These are phyloP conservation scores for Drosophila hamatofila DNA, from an alignment of 2,888 invertebrate species.

Conservation along the genomic window DNA sequence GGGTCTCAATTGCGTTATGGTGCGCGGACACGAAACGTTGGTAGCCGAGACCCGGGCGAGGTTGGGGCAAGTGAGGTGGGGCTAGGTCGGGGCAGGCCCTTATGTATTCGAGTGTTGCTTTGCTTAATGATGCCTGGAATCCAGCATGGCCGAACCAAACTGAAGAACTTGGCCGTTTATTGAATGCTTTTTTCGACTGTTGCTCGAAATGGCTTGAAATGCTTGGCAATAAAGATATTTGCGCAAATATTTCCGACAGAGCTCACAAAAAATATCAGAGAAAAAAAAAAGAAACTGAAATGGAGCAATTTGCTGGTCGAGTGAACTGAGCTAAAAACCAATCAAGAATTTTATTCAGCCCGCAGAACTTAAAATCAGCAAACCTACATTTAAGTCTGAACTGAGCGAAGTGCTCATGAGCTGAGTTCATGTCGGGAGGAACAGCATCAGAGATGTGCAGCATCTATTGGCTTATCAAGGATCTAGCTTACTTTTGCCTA, in stretches of 20 bases:
- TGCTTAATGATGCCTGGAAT: slow-evolving; percentile 81
- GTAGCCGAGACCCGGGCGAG: background rate
- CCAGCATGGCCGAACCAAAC: slow-evolving; percentile 81
- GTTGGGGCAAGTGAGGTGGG: background rate
- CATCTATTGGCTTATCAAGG: background rate
- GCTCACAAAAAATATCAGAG: slow-evolving; percentile 12
- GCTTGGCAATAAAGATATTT: slow-evolving; percentile 77
- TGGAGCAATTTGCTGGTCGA: slow-evolving; percentile 68
- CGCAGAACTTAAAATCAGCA: slow-evolving; percentile 6
- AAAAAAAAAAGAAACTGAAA: slow-evolving; percentile 43
- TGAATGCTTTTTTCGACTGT: slow-evolving; percentile 48
- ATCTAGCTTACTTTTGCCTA: background rate
- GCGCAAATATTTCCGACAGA: slow-evolving; percentile 55
- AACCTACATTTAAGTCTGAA: slow-evolving; percentile 12
- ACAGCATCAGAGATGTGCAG: background rate
- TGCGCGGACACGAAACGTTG: slow-evolving; percentile 3
- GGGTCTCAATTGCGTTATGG: slow-evolving; percentile 55
- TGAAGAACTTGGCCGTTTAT: slow-evolving; percentile 56
- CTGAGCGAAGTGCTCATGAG: background rate
- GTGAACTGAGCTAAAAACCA: slow-evolving; percentile 34
- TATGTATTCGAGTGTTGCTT: slow-evolving; percentile 72
- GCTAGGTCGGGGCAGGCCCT: slow-evolving; percentile 42
- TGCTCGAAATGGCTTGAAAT: slow-evolving; percentile 37
- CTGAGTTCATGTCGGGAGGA: background rate
- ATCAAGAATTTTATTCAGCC: slow-evolving; percentile 24